Conservation (phyloP, 2,113 vertebrate genomes). For the Syrrhaptes paradoxus region DNA sequence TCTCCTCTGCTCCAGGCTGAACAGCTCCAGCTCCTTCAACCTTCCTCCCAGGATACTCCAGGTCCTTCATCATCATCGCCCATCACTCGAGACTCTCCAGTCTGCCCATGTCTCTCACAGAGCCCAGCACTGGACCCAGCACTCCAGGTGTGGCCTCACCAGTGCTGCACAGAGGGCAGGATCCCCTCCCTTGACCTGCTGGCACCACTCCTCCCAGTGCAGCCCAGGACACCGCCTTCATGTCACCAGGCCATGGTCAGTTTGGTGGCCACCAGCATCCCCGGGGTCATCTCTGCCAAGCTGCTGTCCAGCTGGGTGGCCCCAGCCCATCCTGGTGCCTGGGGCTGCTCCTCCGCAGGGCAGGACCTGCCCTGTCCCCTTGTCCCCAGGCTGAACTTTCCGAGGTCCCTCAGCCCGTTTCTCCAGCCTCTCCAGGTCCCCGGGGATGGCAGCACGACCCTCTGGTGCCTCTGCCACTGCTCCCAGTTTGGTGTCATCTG, state of each 20-base stretch:
- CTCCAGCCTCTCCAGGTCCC: not conserved
- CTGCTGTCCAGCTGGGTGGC: not conserved
- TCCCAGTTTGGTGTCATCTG: not conserved
- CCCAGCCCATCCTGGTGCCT: not conserved
- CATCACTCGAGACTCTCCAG: not conserved
- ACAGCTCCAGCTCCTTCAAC: not conserved
- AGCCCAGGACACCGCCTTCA: not conserved
- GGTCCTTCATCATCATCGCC: not conserved
- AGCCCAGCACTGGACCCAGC: not conserved
- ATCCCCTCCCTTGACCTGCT: not conserved
- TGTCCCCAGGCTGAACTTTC: not conserved
- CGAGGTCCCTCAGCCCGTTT: not conserved
- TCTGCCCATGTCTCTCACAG: not conserved
- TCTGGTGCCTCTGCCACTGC: not conserved
- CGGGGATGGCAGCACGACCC: not conserved
- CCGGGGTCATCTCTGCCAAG: not conserved
- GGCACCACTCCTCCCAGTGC: not conserved
- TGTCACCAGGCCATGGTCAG: fast-evolving
- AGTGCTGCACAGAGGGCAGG: not conserved
- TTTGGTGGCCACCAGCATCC: not conserved
- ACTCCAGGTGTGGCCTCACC: not conserved
- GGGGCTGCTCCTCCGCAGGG: not conserved
- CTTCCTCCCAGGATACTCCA: not conserved
- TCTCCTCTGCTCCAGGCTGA: not conserved
- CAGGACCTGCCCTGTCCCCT: not conserved